Evolutionary conservation across 2,113 vertebrate species (phyloP), one percentile per base, ranked within the genome.

Genomic region (Rynchops niger): DNA sequence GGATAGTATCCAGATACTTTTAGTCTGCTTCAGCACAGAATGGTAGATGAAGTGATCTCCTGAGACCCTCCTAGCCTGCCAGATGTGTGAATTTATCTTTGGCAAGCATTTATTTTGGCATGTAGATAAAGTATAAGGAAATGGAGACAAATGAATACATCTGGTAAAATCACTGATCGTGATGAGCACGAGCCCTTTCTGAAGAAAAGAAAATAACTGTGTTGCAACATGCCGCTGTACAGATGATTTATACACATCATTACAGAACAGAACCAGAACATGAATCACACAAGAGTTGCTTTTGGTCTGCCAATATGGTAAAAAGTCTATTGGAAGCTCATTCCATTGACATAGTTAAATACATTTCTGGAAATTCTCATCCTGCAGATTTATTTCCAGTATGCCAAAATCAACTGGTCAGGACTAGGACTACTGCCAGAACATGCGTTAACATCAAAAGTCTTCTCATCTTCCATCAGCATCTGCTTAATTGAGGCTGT

Each of bases 381-480:
- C 74, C 62, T 80, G 82, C 52, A 83, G 49, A 72, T 92, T 88
- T 90, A 92, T 86, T 97, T 94, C 86, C 52, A 86, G 18, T 86
- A 92, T 95, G 74, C 71, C 88, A 76, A 86, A 88, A 91, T 77
- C 83, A 74, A 29, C 85, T 52, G 70, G 61, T 82, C 74, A 90
- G 78, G 49, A 63, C 85, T 65, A 65, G 86, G 74, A 90, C 53
- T 86, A 45, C 61, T 94, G 90, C 92, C 88, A 95, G 82, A 45
- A 88, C 66, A 92, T 20, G 50, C 38, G 76, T 93, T 88, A 69
- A 72, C 70, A 74, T 80, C 52, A 63, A 43, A 89, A 85, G 26
- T 43, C 62, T 63, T 90, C 66, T 82, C 73, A 71, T 92, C 56
- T 53, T 90, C 62, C 61, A 61, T 63, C 78, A 93, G 52, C 61